Evolutionary conservation across 1,140 invertebrate genomes (phyloP).

Genomic region (Streblospio benedicti): DNA sequence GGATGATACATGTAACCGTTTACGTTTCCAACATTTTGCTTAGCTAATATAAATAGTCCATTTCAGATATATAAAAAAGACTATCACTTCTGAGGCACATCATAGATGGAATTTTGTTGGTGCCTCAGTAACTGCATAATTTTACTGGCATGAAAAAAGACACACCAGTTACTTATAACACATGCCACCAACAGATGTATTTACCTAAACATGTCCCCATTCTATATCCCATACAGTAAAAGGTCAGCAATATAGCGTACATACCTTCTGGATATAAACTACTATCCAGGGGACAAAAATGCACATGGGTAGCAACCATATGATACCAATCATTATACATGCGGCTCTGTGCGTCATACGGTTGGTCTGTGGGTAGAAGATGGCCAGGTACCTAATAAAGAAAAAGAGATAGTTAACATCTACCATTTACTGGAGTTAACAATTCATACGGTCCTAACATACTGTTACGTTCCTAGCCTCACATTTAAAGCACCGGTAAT

Average conservation of each 20-base stretch:
- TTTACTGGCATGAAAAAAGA: not conserved
- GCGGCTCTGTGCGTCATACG: conserved; percentile 80
- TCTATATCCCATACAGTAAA: not conserved
- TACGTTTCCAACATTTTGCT: too few relatives aligned
- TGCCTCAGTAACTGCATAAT: not conserved
- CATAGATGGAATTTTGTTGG: not conserved
- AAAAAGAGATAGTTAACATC: too few relatives aligned
- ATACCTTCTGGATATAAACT: conserved; percentile 61
- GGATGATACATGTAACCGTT: too few relatives aligned
- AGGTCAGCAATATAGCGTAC: too few relatives aligned
- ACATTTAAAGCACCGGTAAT: too few relatives aligned
- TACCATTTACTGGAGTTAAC: too few relatives aligned
- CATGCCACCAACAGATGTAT: not conserved
- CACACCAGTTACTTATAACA: not conserved
- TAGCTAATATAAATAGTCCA: too few relatives aligned
- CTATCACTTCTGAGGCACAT: not conserved
- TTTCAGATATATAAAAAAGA: not conserved
- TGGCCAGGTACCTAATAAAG: conserved; percentile 74
- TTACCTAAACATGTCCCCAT: not conserved
- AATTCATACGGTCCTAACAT: too few relatives aligned
- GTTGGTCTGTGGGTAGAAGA: conserved; percentile 84
- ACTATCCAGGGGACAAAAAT: conserved; percentile 81
- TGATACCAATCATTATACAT: conserved; percentile 75
- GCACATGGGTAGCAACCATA: conserved; percentile 77
- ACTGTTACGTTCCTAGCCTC: too few relatives aligned